These are phyloP conservation scores for Lathronympha strigana DNA, from an alignment of 2,888 invertebrate species.

Conservation along the genomic window DNA sequence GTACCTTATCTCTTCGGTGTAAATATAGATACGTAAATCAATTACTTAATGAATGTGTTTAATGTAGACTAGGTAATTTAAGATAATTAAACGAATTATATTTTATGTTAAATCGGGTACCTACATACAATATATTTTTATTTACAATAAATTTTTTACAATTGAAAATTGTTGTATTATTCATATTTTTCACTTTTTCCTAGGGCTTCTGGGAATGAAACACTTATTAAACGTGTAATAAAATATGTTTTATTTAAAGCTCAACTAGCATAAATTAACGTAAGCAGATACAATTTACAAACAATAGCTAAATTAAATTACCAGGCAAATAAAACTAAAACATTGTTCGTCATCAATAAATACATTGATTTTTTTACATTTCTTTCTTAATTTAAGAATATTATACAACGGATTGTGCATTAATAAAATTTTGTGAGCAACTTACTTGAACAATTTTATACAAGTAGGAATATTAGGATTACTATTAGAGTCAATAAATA, in stretches of 20 bases:
- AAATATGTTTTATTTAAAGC: conserved; percentile 74
- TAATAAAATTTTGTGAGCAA: conserved; percentile 16
- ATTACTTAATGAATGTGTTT: conserved; percentile 49
- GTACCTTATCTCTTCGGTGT: conserved; percentile 25
- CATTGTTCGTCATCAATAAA: conserved; percentile 49
- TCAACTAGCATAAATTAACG: conserved; percentile 74
- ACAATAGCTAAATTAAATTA: conserved; percentile 50
- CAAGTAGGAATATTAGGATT: not conserved
- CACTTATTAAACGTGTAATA: conserved; percentile 64
- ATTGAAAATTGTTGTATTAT: conserved; percentile 54
- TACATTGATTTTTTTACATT: conserved; percentile 42
- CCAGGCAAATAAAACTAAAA: conserved; percentile 51
- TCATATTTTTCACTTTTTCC: not conserved
- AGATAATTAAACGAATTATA: conserved; percentile 62
- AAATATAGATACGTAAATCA: conserved; percentile 40
- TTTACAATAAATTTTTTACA: conserved; percentile 72
- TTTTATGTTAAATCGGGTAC: conserved; percentile 68
- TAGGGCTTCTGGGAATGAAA: conserved; percentile 50
- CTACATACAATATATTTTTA: conserved; percentile 66
- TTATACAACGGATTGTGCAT: conserved; percentile 29
- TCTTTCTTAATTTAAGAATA: conserved; percentile 30
- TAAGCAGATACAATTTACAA: conserved; percentile 53
- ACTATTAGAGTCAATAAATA: not conserved
- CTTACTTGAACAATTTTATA: conserved; percentile 5
- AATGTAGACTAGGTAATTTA: conserved; percentile 48